Base-by-base conservation (phyloP, 2,888 invertebrate genomes). In the Stenolophus ochropezus region DNA sequence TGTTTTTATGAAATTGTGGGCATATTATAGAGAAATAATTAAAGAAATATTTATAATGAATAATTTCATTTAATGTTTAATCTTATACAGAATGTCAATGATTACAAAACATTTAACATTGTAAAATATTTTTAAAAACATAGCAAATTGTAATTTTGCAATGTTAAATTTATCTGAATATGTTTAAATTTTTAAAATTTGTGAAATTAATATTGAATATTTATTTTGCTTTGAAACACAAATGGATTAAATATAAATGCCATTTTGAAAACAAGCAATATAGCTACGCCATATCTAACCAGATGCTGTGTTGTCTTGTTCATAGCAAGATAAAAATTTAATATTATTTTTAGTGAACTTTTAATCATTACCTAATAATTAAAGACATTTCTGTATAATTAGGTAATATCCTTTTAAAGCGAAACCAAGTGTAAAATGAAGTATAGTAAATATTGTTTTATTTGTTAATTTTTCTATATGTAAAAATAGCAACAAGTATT, bases 401-500 rank as follows among this genome's bases (percentile, higher is more conserved):
- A 27, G 53, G 53, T 78, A 49, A 77, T 61, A 42, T 56, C 42
- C 42, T 61, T 78, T 78, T 51, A 77, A 78, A 49, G 51, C 75
- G 33, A 16, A 53, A 75, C 49, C 73, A 73, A 49, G 47, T 73
- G 73, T 73, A 73, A 73, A 53, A 51, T 75, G 51, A 51, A 51
- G 53, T 75, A 27, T 75, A 75, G 51, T 14, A 75, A 75, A 75
- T 75, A 75, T 53, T 75, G 53, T 75, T 75, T 75, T 3, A 75
- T 75, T 75, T 75, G 75, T 75, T 75, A 75, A 75, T 75, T 75
- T 75, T 75, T 75, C 75, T 75, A 75, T 53, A 53, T 75, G 53
- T 75, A 75, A 23, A 53, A 61, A 58, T 77, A 61, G 77, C 20
- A 23, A 77, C 77, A 61, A 77, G 61, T 61, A 61, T 77, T 77